Evolutionary conservation across 2,888 invertebrate genomes (phyloP).

Genomic region (Dicyrtomina minuta): DNA sequence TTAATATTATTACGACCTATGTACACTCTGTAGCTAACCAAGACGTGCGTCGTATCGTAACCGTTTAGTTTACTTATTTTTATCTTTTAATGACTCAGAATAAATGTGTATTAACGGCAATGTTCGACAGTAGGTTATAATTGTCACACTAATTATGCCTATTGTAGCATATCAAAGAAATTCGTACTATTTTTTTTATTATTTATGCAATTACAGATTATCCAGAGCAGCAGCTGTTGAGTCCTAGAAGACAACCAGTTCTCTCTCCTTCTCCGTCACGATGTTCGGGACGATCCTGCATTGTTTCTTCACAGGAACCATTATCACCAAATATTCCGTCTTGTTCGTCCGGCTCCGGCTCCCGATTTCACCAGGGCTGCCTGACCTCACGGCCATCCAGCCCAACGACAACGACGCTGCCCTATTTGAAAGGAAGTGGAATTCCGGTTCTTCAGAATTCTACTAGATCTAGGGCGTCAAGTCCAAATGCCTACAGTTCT

Average conservation of each 20-base stretch:
- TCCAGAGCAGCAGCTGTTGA: slow-evolving; percentile 8
- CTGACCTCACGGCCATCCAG: slow-evolving; percentile 36
- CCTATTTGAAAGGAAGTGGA: slow-evolving; percentile 11
- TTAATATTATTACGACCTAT: too few relatives aligned
- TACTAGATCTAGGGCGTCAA: slow-evolving; percentile 14
- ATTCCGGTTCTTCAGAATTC: slow-evolving; percentile 9
- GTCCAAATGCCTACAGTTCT: slow-evolving; percentile 11
- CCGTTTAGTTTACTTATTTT: too few relatives aligned
- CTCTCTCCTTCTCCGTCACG: slow-evolving; percentile 26
- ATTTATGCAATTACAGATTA: too few relatives aligned
- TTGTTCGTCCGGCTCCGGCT: slow-evolving; percentile 39
- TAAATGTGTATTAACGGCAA: too few relatives aligned
- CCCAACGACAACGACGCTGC: slow-evolving; percentile 12
- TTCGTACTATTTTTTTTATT: too few relatives aligned
- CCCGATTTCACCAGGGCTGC: slow-evolving; percentile 47
- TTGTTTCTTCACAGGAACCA: slow-evolving; percentile 14
- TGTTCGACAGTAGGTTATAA: too few relatives aligned
- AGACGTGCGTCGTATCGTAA: too few relatives aligned
- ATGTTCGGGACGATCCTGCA: not conserved
- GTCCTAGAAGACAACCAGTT: slow-evolving; percentile 14
- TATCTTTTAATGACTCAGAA: too few relatives aligned
- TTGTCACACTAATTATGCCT: too few relatives aligned
- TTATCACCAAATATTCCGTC: slow-evolving; percentile 20
- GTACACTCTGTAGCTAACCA: too few relatives aligned
- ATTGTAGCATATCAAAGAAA: too few relatives aligned